These are phyloP conservation scores for Panthera leo DNA, from an alignment of 2,113 vertebrate species.

Conservation along the genomic window DNA sequence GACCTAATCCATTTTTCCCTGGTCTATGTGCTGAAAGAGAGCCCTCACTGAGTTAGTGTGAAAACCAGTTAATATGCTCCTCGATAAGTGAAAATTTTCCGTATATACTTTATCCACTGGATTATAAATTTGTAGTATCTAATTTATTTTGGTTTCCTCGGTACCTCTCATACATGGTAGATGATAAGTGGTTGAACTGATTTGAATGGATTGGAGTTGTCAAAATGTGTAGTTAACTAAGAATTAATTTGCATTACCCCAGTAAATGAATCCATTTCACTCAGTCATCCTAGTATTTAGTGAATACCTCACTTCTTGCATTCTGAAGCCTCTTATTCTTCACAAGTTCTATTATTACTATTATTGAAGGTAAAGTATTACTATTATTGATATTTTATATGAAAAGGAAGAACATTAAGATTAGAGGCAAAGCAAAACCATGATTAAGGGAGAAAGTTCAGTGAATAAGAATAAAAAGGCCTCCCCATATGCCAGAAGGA, in stretches of 20 bases:
- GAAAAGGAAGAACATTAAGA: slow-evolving; percentile 18
- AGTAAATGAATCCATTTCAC: not conserved
- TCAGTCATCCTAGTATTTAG: not conserved
- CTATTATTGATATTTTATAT: not conserved
- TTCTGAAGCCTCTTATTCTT: not conserved
- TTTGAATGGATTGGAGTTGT: not conserved
- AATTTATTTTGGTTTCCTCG: slow-evolving; percentile 1
- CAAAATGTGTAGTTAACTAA: not conserved
- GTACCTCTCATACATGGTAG: not conserved
- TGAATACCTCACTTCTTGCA: not conserved
- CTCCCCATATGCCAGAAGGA: not conserved
- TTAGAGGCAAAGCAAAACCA: slow-evolving; percentile 7
- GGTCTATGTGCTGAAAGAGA: not conserved
- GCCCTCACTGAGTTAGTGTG: not conserved
- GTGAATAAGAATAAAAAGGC: not conserved
- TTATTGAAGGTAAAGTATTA: not conserved
- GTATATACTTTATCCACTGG: not conserved
- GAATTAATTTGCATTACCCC: not conserved
- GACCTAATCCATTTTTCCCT: not conserved
- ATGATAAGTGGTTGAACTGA: not conserved
- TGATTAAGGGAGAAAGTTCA: not conserved
- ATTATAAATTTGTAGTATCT: not conserved
- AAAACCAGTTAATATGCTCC: not conserved
- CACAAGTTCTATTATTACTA: not conserved
- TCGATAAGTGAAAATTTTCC: slow-evolving; percentile 7